A percentile compares a stretch with the other conserved stretches of the same genome.
phyloP scores from a whole-genome alignment of 1,140 invertebrate species.

The Aphelinus certus region DNA sequence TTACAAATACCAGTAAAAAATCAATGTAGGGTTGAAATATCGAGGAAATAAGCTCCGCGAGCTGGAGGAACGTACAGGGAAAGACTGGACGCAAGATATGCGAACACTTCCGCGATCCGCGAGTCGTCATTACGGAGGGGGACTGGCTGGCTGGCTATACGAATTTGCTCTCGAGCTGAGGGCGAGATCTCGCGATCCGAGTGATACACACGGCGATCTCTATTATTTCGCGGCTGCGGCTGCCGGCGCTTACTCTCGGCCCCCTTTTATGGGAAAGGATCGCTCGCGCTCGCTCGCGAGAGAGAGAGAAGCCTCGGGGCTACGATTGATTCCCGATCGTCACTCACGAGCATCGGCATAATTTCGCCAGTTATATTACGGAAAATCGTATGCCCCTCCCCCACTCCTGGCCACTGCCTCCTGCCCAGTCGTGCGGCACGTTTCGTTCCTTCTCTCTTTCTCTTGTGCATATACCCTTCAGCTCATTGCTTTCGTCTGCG shows the following conservation, averaged over 20 bases:
- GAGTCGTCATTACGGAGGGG: conserved; percentile 1
- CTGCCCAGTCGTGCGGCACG: conserved; percentile 33
- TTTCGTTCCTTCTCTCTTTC: conserved; percentile 21
- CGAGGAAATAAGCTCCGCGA: no score
- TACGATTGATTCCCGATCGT: conserved; percentile 33
- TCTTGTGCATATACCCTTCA: no score
- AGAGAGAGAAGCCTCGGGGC: not conserved
- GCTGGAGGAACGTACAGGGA: no score
- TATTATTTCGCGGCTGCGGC: conserved; percentile 19
- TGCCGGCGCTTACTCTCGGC: not conserved
- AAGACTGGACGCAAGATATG: no score
- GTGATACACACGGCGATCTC: conserved; percentile 24
- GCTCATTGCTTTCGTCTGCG: no score
- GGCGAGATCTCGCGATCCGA: conserved; percentile 3
- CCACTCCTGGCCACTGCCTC: no score
- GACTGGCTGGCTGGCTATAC: not conserved
- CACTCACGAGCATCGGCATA: conserved; percentile 35
- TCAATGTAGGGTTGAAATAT: no score
- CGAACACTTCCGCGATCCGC: conserved; percentile 9
- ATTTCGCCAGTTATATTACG: conserved; percentile 32
- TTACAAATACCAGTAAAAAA: no score
- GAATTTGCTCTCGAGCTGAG: not conserved
- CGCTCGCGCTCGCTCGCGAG: not conserved
- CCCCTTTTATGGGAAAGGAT: conserved; percentile 21
- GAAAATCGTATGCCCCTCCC: conserved; percentile 1